Base-by-base conservation (phyloP, 2,888 invertebrate species). In the Tiliacea aurago region DNA sequence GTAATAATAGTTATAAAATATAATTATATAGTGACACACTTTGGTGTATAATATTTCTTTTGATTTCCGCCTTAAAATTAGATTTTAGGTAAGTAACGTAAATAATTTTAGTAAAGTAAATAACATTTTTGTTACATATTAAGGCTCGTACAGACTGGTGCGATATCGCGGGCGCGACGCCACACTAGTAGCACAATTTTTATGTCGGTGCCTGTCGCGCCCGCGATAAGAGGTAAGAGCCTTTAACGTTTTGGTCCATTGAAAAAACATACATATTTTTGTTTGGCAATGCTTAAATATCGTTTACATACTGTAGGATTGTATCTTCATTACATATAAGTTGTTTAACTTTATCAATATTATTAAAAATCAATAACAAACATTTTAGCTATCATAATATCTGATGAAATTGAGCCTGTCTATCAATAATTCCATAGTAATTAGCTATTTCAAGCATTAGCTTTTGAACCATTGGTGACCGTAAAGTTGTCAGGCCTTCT, bases 1-100 rank as follows among this genome's bases (percentile, higher is more conserved):
- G 37, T 63, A 59, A 79, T 74, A 76, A 70, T 67, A 73, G 43
- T 11, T 67, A 63, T 59, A 65, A 56, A 64, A 61, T 49, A 41
- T 64, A 68, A 73, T 75, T 63, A 55, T 82, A 63, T 47, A 70
- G 66, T 74, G 61, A 53, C 56, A 1, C 7, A 10, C 4, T 45
- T 61, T 37, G 15, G 4, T 71, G 20, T 45, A 13, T 47, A 10
- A 13, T 47, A 10, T 23, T 55, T 55, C 41, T 23, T 23, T n/a
- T 2, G 0, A 11, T n/a, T 62, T n/a, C 0, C 45, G 18, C 33
- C 23, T 28, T n/a, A 15, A 69, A 49, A 41, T 49, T 51, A 0
- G 2, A 63, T 62, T 37, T 28, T 43, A 23, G 5, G 15, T 28
- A 7, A 20, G n/a, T 28, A 33, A 28, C 28, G 1, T 28, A 28